Conservation (phyloP, 2,113 vertebrate genomes). For the Ceyx cyanopectus region DNA sequence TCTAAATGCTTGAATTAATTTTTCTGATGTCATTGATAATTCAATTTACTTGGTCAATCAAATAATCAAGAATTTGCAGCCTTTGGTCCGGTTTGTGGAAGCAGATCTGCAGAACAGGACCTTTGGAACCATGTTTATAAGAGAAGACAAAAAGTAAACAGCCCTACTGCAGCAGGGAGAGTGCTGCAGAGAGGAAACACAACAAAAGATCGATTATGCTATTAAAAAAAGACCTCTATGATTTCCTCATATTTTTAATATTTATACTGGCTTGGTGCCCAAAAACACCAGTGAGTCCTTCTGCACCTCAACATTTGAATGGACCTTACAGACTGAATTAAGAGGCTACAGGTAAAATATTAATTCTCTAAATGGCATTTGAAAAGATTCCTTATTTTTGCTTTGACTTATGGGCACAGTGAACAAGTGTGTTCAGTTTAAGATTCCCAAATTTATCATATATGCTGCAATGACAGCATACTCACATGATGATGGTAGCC, state of each 20-base stretch:
- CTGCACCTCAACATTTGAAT: neutral
- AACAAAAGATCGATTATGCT: constrained; percentile 44
- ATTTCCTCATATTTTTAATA: constrained; percentile 38
- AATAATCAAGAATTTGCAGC: neutral
- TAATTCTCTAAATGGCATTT: neutral
- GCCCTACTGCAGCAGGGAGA: constrained; percentile 18
- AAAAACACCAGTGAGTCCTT: neutral
- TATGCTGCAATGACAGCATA: constrained; percentile 48
- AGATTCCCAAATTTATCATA: constrained; percentile 38
- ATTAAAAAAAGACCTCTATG: constrained; percentile 37
- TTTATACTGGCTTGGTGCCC: neutral
- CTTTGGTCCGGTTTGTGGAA: neutral
- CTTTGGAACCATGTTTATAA: neutral
- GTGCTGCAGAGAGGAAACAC: constrained; percentile 37
- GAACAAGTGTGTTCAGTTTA: constrained; percentile 18
- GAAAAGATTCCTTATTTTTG: neutral
- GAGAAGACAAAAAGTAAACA: constrained; percentile 33
- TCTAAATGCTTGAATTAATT: constrained; percentile 24
- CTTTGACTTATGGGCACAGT: neutral
- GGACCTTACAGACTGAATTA: neutral
- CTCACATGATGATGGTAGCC: constrained; percentile 48
- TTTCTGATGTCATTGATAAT: constrained; percentile 7
- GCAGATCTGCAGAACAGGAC: neutral
- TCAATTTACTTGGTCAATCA: constrained; percentile 16
- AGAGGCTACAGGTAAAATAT: neutral